Evolutionary conservation across 2,113 vertebrate genomes (phyloP).

Genomic region (Microtus ochrogaster): DNA sequence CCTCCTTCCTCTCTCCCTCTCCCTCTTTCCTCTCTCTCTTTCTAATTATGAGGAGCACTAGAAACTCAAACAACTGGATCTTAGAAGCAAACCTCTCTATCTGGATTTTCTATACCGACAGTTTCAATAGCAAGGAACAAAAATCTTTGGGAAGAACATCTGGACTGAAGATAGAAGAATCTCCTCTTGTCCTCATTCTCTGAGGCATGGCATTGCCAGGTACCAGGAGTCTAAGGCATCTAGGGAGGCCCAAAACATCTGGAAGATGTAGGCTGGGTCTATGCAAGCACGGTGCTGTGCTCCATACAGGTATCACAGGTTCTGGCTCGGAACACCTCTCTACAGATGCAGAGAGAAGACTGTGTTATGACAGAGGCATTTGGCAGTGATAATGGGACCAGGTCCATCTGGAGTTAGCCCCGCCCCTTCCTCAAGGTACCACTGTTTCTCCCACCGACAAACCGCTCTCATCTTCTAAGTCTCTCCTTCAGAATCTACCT

Average conservation of each 20-base stretch:
- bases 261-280: too few relatives aligned
- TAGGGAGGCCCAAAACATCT: not conserved
- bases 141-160: not conserved
- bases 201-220: too few relatives aligned
- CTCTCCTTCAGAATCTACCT: not conserved
- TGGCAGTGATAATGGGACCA: not conserved
- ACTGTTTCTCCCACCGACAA: not conserved
- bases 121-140: not conserved
- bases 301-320: too few relatives aligned
- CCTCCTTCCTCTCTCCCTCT: not conserved
- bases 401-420: not conserved
- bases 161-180: too few relatives aligned
- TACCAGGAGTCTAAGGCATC: not conserved
- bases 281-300: fast-evolving
- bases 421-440: not conserved
- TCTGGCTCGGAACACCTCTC: not conserved
- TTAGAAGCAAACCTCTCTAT: not conserved
- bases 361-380: not conserved
- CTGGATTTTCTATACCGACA: not conserved
- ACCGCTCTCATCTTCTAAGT: not conserved
- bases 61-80: conserved; percentile 22
- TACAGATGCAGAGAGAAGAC: not conserved
- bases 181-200: not conserved
- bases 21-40: not conserved
- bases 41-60: conserved; percentile 2